Evolutionary conservation across 2,113 vertebrate genomes (phyloP), one percentile per base, ranked within the genome.

Genomic region (Rhinopomastus cyanomelas): DNA sequence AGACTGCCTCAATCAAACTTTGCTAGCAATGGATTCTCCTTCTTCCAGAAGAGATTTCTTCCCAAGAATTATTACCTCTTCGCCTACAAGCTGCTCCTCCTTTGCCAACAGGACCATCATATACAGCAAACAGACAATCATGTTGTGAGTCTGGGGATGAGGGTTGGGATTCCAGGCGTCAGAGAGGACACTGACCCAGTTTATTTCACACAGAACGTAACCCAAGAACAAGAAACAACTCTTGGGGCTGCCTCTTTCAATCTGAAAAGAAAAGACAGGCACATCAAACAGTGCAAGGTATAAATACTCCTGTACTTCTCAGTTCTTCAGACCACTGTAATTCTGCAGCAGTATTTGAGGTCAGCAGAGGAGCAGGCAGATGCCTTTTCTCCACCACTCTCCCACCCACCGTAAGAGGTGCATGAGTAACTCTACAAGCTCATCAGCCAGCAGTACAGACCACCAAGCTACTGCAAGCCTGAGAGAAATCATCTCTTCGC

Each of bases 221-320:
- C 99, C 99, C 92, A 99, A 72, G 91, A 99, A 99, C 30, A 99
- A 95, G 95, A 99, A 99, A 92, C 99, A 99, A 94, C 98, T 99
- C 95, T 99, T 99, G 49, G 99, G 99, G 64, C 99, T 99, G 93
- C 99, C 99, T 96, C 99, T 97, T 97, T 99, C 99, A 52, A 99
- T 98, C 99, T 99, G 90, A 51, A 65, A 86, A 67, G 30, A 81
- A 94, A 23, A 21, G 6, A 25, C 4, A 84, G 6, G 8, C 27
- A 59, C 3, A 69, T 67, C 18, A 88, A 87, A 11, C 4, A 5
- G 16, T 17, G 2, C 7, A 52, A 56, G 11, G 46, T 16, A 4
- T 5, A 68, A 73, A 15, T 26, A 42, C 17, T 10, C 60, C 8
- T 7, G 52, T 3, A 69, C 4, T 55, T 86, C 49, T 18, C 9